These are phyloP conservation scores for Oryzaephilus surinamensis DNA, from an alignment of 1,140 invertebrate species.

Conservation along the genomic window DNA sequence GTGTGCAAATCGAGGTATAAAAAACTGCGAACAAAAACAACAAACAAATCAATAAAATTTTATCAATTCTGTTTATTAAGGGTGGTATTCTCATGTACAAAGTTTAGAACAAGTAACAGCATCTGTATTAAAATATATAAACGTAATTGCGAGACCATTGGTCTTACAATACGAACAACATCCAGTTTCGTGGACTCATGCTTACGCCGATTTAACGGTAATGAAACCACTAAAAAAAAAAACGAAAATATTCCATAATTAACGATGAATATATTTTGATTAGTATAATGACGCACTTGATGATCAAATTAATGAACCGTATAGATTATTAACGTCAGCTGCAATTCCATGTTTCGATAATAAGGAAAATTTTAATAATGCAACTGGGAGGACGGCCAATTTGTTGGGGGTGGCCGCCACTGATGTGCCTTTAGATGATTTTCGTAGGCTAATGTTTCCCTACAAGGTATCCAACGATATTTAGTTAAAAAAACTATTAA, in stretches of 20 bases:
- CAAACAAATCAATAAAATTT: conserved; percentile 1
- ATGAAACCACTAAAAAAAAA: conserved; percentile 25
- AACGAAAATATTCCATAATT: conserved; percentile 22
- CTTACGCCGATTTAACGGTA: conserved; percentile 80
- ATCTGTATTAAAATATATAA: conserved; percentile 86
- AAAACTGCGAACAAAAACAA: not conserved
- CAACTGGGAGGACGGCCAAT: conserved; percentile 57
- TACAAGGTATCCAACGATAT: conserved; percentile 82
- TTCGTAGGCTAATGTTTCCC: conserved; percentile 82
- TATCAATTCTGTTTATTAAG: conserved; percentile 17
- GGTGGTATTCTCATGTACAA: conserved; percentile 30
- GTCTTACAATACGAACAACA: conserved; percentile 83
- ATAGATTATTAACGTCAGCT: conserved; percentile 71
- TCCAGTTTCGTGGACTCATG: conserved; percentile 82
- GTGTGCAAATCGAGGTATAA: conserved; percentile 91
- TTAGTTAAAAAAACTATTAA: conserved; percentile 1
- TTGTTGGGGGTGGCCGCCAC: conserved; percentile 89
- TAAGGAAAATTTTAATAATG: not conserved
- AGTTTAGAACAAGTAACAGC: conserved; percentile 40
- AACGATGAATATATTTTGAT: conserved; percentile 55
- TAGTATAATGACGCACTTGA: conserved; percentile 63
- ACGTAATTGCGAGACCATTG: conserved; percentile 81
- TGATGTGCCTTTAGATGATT: conserved; percentile 85
- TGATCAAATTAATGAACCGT: conserved; percentile 83
- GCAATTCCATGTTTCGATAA: not conserved